Evolutionary conservation across 2,797 vertebrate species (phyloP).

Genomic region (Sciaenops ocellatus): DNA sequence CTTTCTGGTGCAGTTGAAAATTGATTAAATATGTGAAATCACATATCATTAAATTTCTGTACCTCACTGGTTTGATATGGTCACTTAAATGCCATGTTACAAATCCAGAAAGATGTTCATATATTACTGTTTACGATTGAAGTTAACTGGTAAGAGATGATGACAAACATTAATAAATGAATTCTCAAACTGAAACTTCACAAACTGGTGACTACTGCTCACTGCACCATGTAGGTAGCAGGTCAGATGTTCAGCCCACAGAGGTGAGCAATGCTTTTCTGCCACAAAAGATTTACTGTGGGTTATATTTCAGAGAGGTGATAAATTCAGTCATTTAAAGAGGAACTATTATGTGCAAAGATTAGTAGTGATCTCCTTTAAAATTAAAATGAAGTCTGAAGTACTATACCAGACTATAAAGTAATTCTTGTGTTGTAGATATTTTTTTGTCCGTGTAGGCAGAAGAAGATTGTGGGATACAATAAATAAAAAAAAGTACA

Average conservation of each 20-base stretch:
- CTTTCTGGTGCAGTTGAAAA: not conserved
- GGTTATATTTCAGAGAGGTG: not conserved
- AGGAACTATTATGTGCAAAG: not conserved
- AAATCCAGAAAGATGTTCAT: no score
- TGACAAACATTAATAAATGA: not conserved
- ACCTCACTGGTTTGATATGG: no score
- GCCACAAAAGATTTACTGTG: no score
- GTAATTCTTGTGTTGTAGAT: not conserved
- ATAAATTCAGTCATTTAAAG: not conserved
- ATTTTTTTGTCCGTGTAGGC: no score
- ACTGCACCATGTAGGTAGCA: not conserved
- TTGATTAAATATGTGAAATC: no score
- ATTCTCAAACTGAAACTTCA: not conserved
- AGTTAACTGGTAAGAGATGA: not conserved
- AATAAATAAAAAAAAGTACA: slow-evolving; percentile 1
- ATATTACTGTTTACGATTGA: not conserved
- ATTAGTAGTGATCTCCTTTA: not conserved
- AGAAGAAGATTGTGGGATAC: not conserved
- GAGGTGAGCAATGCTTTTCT: not conserved
- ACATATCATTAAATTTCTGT: no score
- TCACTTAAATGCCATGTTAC: not conserved
- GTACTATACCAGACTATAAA: no score
- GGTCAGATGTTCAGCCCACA: slow-evolving; percentile 1
- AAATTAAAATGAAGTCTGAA: no score
- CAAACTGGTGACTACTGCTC: not conserved